Conservation (phyloP, 2,113 vertebrate genomes). For the Murina feae region DNA sequence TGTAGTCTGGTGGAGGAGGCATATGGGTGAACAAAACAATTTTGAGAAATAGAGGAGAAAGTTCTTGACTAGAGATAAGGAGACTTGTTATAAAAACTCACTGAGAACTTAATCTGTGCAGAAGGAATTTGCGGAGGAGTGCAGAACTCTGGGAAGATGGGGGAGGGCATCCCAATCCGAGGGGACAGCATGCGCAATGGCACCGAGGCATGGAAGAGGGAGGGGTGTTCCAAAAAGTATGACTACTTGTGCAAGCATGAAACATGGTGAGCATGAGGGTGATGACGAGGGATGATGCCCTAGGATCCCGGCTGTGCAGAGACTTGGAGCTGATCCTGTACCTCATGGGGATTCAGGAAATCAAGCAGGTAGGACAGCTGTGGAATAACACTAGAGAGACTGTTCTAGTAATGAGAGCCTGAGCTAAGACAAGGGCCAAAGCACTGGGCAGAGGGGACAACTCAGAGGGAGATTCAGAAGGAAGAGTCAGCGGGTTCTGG, state of each 20-base stretch:
- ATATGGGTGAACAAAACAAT: background rate
- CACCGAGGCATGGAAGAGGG: background rate
- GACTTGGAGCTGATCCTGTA: background rate
- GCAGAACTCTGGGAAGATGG: background rate
- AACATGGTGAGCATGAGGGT: background rate
- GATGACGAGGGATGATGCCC: background rate
- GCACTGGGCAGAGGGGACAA: background rate
- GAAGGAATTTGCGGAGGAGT: background rate
- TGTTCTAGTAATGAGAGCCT: background rate
- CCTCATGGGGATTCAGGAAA: background rate
- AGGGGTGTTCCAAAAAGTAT: background rate
- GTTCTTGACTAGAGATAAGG: background rate
- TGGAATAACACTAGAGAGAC: background rate
- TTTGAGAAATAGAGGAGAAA: background rate
- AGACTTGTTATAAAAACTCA: background rate
- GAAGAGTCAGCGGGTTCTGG: background rate
- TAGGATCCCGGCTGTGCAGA: background rate
- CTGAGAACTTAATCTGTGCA: background rate
- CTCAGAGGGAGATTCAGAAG: background rate
- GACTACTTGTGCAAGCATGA: too few relatives aligned
- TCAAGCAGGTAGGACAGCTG: background rate
- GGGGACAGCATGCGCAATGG: background rate
- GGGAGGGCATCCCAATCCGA: background rate
- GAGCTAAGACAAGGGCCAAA: background rate
- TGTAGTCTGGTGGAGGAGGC: background rate